Evolutionary conservation across 2,888 invertebrate genomes (phyloP), one percentile per base, ranked within the genome.

Genomic region (Chrysolina oricalcia): DNA sequence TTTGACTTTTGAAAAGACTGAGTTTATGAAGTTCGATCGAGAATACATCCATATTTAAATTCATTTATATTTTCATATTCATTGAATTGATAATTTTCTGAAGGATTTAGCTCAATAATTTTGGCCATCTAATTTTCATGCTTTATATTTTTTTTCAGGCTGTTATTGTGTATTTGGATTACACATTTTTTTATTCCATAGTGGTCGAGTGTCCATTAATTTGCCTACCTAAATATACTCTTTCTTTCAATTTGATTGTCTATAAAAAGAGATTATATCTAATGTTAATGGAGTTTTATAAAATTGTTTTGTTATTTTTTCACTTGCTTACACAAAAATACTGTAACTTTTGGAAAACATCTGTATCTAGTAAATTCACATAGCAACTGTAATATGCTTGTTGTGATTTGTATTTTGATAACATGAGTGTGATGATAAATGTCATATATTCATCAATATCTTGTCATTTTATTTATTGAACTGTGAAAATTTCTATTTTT

Each of bases 381-480:
- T 8, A 6, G 35, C 35, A 35, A 35, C 6, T 35, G 8, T 8
- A 35, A 35, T 35, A 35, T 35, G 35, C 35, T 53, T 13, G 53
- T 21, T 21, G 17, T 21, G 6, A 53, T 6, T 53, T 21, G 0
- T 23, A 21, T 21, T 50, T 50, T 53, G 17, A 13, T 13, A 19
- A 53, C 17, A 53, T 19, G 2, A 53, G 11, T 21, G 43, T 15
- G 5, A 2, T 53, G 9, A 13, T 53, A 35, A 27, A 6, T 35
- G 27, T 27, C 23, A 59, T 27, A 27, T 27, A 27, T 27, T 59
- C 17, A 13, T 59, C 35, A 1, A 27, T 59, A 59, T 59, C 59
- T 59, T 59, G 23, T 59, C 59, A 27, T 59, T 59, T 59, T 35
- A 59, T 59, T 59, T 59, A 59, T 59, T 59, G 59, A 59, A 59